Base-by-base conservation (phyloP, 2,888 invertebrate species). In the Chaetogeoica ovagalla region DNA sequence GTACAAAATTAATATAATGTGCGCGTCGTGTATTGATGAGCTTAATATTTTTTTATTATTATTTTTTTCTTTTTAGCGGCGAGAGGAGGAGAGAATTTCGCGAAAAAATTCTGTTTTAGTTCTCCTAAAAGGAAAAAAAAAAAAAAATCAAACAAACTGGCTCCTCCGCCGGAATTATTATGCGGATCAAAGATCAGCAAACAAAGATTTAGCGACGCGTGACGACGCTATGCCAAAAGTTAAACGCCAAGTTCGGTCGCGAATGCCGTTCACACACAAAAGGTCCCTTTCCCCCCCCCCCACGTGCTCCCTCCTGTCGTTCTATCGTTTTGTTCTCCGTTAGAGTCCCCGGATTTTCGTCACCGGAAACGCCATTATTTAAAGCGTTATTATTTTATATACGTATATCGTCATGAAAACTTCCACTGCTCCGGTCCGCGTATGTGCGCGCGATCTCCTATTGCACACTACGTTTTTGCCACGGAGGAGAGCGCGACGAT, bases 261-360 rank as follows among this genome's bases (percentile, higher is more conserved):
- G 52, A 39, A 21, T 63, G 60, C 55, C 62, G 43, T 21, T 37
- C 65, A 63, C 55, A 74, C 74, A 63, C 55, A 74, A 79, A 71
- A 62, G 69, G 57, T 37, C 30, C 57, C 30, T 4, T 4, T 1
- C 30, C 30, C 30, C 4, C 30, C 30, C 2, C 4, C 4, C 30
- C 30, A n/a, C n/a, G n/a, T n/a, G n/a, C 30, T 30, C 30, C 30
- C 2, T 30, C 4, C 30, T 4, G 19, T 37, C 21, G 79, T 63
- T 79, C 55, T 79, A n/a, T n/a, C 55, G 71, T 71, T 71, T 79
- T 57, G 63, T 71, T 71, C 21, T 59, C 69, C 79, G 79, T 63
- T 71, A 65, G 71, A 60, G 63, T 70, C n/a, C 17, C 23, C 68
- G 68, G 37, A 60, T 48, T 30, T 30, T 30, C 30, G 30, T 23